Evolutionary conservation across 2,888 invertebrate species (phyloP).

Genomic region (Apamea crenata): DNA sequence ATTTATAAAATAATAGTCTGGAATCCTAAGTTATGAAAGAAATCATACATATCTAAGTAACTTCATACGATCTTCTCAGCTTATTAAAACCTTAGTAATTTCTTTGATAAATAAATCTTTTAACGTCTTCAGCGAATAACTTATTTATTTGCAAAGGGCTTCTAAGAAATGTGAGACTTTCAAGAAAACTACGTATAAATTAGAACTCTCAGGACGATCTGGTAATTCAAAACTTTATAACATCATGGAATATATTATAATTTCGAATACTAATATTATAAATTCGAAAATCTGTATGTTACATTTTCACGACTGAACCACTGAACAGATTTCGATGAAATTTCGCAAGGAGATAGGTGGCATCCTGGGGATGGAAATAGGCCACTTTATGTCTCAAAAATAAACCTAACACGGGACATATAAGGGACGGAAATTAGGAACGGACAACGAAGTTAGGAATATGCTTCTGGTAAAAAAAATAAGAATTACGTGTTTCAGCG

Average conservation of each 20-base stretch:
- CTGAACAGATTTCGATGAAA: no score
- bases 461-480: no score
- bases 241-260: not conserved
- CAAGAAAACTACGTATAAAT: slow-evolving; percentile 9
- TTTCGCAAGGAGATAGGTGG: no score
- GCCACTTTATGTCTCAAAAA: no score
- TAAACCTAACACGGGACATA: no score
- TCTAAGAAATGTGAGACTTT: slow-evolving; percentile 18
- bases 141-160: slow-evolving; percentile 6
- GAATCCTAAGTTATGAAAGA: not conserved
- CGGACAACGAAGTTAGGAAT: no score
- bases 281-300: no score
- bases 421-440: no score
- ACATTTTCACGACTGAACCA: no score
- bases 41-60: slow-evolving; percentile 3
- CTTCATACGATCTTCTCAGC: not conserved
- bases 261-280: no score
- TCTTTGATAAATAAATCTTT: slow-evolving; percentile 15
- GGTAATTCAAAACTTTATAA: not conserved
- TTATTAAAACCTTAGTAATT: slow-evolving; percentile 1
- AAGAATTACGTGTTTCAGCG: no score
- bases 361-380: no score
- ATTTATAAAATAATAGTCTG: not conserved
- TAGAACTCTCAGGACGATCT: not conserved
- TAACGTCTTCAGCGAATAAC: slow-evolving; percentile 8